Percentiles rank a stretch among this genome's conserved stretches.
Evolutionary conservation across 2,113 vertebrate species (phyloP).

Genomic region (Oreocharis arfaki): DNA sequence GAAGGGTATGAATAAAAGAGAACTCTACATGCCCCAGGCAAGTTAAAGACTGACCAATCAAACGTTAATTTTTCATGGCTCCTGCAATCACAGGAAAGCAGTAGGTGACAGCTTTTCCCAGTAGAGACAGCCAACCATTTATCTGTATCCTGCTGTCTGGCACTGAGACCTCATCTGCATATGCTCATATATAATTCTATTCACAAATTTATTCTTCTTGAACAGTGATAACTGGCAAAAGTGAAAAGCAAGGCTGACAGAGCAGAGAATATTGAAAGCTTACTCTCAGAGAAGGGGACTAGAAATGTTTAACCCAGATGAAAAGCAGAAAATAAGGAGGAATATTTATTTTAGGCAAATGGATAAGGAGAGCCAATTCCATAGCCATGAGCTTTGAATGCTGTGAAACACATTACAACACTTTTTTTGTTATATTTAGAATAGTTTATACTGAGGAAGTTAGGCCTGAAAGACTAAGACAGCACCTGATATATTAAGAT

Average conservation of each 20-base stretch:
- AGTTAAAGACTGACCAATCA: neutral
- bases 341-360: neutral
- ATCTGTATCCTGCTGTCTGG: neutral
- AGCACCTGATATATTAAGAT: neutral
- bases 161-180: neutral
- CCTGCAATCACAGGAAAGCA: neutral
- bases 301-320: neutral
- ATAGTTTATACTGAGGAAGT: neutral
- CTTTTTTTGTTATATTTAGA: neutral
- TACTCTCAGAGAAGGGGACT: neutral
- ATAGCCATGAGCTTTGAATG: neutral
- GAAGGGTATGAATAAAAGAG: neutral
- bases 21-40: neutral
- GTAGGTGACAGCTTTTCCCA: neutral
- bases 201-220: neutral
- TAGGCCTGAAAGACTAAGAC: neutral
- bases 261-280: neutral
- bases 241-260: neutral
- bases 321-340: neutral
- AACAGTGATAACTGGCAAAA: neutral
- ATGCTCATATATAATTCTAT: neutral
- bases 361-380: neutral
- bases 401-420: neutral
- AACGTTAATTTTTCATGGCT: neutral
- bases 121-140: neutral